Percentiles rank a stretch among this genome's conserved stretches.
phyloP scores from a whole-genome alignment of 2,888 invertebrate species.

The Linnaemya vulpina region DNA sequence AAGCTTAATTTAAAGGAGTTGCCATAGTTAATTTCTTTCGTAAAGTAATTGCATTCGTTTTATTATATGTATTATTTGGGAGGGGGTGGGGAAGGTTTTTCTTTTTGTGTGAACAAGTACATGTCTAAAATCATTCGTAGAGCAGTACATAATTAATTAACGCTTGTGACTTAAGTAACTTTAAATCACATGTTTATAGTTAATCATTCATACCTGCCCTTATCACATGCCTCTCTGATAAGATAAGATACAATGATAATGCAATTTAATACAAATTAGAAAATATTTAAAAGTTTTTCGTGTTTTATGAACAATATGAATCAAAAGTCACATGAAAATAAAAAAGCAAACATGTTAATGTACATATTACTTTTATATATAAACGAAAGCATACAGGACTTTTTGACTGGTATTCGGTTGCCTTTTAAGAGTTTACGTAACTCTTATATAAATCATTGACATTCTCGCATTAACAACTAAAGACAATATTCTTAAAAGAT shows the following conservation, averaged over 20 bases:
- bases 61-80: not conserved
- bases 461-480: not conserved
- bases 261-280: slow-evolving; percentile 5
- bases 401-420: too few species aligned
- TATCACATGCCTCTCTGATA: slow-evolving; percentile 71
- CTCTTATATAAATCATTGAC: too few species aligned
- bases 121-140: too few species aligned
- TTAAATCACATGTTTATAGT: slow-evolving; percentile 77
- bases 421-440: too few species aligned
- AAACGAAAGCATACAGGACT: too few species aligned
- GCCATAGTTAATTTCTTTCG: slow-evolving; percentile 45
- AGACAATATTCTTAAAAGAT: not conserved
- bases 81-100: not conserved
- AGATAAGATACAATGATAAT: slow-evolving; percentile 41
- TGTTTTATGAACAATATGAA: not conserved
- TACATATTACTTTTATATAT: too few species aligned
- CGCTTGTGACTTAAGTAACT: slow-evolving; percentile 34
- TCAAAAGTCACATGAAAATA: slow-evolving; percentile 10
- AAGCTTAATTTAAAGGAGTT: slow-evolving; percentile 63
- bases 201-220: slow-evolving; percentile 62
- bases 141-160: not conserved
- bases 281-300: not conserved
- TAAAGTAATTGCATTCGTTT: not conserved
- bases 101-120: not conserved
- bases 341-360: not conserved